Evolutionary conservation across 1,140 invertebrate genomes (phyloP).

Genomic region (Drosophila cardini): DNA sequence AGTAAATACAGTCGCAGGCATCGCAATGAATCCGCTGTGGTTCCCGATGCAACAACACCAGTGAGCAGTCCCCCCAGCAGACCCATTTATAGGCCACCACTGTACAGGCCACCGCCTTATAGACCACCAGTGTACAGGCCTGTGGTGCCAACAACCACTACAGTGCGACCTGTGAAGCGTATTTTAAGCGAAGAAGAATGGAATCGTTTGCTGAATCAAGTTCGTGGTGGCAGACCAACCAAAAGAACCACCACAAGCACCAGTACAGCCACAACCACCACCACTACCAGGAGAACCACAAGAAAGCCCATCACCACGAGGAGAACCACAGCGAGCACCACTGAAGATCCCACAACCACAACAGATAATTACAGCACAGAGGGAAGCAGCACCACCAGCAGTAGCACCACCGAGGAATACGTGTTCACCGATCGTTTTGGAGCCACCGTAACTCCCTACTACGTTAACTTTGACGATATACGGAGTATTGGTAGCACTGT

Average conservation of each 20-base stretch:
- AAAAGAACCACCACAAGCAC: slow-evolving; percentile 6
- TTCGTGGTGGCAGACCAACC: slow-evolving; percentile 1
- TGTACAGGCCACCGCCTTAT: slow-evolving; percentile 4
- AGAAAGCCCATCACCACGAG: slow-evolving; percentile 3
- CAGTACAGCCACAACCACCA: slow-evolving; percentile 14
- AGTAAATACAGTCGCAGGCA: slow-evolving; percentile 67
- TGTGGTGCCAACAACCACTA: slow-evolving; percentile 16
- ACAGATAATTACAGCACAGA: slow-evolving; percentile 31
- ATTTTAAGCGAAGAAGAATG: slow-evolving; percentile 59
- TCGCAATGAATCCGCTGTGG: slow-evolving; percentile 37
- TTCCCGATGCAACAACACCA: slow-evolving; percentile 12
- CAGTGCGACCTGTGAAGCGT: not conserved
- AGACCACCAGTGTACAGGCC: slow-evolving; percentile 20
- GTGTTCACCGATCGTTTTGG: slow-evolving; percentile 34
- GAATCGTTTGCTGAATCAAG: slow-evolving; percentile 26
- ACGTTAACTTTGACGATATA: slow-evolving; percentile 53
- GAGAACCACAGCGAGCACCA: slow-evolving; percentile 18
- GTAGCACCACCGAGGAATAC: slow-evolving; percentile 28
- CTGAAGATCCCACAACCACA: slow-evolving; percentile 21
- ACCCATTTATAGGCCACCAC: slow-evolving; percentile 10
- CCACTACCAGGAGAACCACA: not conserved
- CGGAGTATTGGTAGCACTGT: slow-evolving; percentile 48
- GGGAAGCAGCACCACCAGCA: slow-evolving; percentile 7
- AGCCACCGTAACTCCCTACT: slow-evolving; percentile 44
- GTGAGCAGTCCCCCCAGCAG: slow-evolving; percentile 4